Conservation (phyloP, 2,797 vertebrate genomes). For the Zonotrichia albicollis region DNA sequence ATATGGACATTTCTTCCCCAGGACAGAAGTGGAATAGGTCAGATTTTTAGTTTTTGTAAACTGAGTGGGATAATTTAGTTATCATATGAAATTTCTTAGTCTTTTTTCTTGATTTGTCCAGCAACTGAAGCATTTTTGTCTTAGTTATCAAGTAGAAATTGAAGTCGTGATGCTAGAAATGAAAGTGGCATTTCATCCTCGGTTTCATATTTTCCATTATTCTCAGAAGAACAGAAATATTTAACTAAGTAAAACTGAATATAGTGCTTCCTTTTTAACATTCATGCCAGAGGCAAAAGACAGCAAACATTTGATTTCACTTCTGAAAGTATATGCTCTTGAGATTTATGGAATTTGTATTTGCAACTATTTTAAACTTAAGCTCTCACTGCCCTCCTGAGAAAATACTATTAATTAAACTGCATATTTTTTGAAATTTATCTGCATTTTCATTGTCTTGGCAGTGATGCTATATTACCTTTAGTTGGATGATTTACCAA, state of each 20-base stretch:
- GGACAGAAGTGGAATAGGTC: neutral
- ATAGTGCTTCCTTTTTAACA: neutral
- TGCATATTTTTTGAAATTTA: neutral
- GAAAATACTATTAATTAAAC: neutral
- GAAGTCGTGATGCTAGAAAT: neutral
- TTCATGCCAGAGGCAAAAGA: neutral
- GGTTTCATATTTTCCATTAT: neutral
- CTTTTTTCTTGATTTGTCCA: neutral
- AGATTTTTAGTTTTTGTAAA: neutral
- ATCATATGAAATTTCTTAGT: neutral
- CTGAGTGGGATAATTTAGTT: neutral
- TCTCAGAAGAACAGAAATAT: neutral
- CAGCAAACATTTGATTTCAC: neutral
- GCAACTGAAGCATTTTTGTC: neutral
- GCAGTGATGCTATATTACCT: neutral
- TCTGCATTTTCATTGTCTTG: neutral
- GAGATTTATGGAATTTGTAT: neutral
- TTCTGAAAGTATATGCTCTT: neutral
- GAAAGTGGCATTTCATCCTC: neutral
- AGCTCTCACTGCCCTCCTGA: neutral
- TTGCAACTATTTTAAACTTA: neutral
- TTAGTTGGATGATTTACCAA: neutral
- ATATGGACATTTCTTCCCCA: neutral
- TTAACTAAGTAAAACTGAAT: neutral
- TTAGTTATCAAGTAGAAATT: neutral